Evolutionary conservation across 2,888 invertebrate species (phyloP), one percentile per base, ranked within the genome.

Genomic region (Invenusta paracnida): DNA sequence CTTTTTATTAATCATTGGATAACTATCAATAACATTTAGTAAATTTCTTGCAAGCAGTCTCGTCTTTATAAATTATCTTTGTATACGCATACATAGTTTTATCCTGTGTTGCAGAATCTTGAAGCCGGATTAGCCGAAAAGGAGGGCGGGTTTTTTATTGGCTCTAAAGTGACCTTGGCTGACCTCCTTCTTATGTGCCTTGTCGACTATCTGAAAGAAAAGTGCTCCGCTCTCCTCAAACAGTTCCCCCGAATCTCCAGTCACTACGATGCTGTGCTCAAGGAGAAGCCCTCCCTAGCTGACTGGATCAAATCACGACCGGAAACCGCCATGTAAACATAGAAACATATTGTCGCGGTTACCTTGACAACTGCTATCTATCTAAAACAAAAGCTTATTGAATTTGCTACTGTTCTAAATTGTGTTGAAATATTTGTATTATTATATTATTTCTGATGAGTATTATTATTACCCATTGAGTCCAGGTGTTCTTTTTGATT

Each of bases 121-220:
- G 83, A 83, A 30, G 25, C 25, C 23, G 82, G 28, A 27, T 11
- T 85, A 27, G 79, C 82, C 29, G 82, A 82, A 1, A 30, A 30
- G 29, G 85, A 83, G 30, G 81, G 31, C 29, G 85, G 85, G 27
- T 85, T 85, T 66, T 85, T 85, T 48, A 81, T 28, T 66, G 85
- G 85, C 23, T 48, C 79, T n/a, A 84, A 30, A 28, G 29, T 85
- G 13, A 85, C 85, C 28, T 28, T 85, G 84, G 85, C 85, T 85
- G 85, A 85, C 29, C 48, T 85, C n/a, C 25, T 29, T 29, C 30
- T 82, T 48, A 0, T 85, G 17, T 28, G 28, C 30, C 11, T 85
- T n/a, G 28, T 82, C 5, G 85, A 85, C 66, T 84, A 85, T 13
- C 11, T 85, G 30, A 31, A 0, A 0, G 66, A 11, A n/a, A 29